Conservation (phyloP, 1,140 invertebrate species). For the Ostrea edulis region DNA sequence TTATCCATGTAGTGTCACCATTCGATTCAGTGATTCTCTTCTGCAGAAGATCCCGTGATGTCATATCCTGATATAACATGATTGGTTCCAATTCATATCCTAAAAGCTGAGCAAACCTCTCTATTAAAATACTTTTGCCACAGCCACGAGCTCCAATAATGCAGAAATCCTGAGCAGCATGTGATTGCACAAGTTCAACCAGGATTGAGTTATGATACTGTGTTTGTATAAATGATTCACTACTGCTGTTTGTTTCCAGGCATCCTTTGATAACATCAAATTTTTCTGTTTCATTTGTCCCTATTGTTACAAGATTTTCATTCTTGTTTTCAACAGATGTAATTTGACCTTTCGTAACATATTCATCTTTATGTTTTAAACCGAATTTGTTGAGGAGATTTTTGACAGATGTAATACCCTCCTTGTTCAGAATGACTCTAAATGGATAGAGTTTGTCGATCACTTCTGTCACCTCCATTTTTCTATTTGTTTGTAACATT, state of each 20-base stretch:
- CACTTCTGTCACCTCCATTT: constrained; percentile 84
- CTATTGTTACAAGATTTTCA: constrained; percentile 4
- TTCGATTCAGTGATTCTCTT: constrained; percentile 91
- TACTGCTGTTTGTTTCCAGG: background rate
- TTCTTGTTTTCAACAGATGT: constrained; percentile 30
- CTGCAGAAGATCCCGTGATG: constrained; percentile 94
- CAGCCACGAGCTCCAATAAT: constrained; percentile 92
- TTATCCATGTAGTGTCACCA: constrained; percentile 96
- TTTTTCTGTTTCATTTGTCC: background rate
- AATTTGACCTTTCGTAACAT: constrained; percentile 40
- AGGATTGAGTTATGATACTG: constrained; percentile 90
- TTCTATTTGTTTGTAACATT: constrained; percentile 87
- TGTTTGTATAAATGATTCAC: constrained; percentile 84
- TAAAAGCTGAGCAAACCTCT: constrained; percentile 87
- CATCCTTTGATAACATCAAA: constrained; percentile 29
- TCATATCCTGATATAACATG: constrained; percentile 98
- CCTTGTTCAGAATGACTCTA: constrained; percentile 86
- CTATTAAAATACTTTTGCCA: constrained; percentile 92
- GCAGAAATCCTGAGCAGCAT: constrained; percentile 90
- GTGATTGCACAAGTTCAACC: constrained; percentile 88
- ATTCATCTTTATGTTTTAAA: constrained; percentile 50
- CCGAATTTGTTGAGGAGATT: constrained; percentile 62
- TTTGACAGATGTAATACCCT: constrained; percentile 86
- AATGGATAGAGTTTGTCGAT: constrained; percentile 92
- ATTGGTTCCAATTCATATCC: constrained; percentile 92